A percentile compares a stretch with the other conserved stretches of the same genome.
These are phyloP conservation scores for Arenaria interpres DNA, from an alignment of 2,113 vertebrate genomes.

Conservation along the genomic window DNA sequence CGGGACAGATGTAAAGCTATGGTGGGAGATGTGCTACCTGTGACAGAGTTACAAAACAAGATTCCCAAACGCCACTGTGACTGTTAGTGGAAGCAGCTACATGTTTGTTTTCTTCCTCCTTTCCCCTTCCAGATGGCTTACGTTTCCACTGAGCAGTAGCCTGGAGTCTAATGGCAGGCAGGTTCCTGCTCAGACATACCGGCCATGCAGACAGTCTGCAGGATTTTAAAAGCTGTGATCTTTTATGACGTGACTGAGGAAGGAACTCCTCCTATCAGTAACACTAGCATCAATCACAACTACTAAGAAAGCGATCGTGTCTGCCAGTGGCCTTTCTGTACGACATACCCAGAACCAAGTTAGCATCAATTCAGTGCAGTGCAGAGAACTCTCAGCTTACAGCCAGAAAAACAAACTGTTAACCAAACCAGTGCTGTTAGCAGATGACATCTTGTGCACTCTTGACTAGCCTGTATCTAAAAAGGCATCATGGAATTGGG, in stretches of 20 bases:
- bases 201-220: not conserved
- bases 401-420: not conserved
- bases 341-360: too few species aligned
- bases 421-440: not conserved
- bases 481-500: not conserved
- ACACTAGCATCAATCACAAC: not conserved
- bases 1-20: not conserved
- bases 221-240: not conserved
- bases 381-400: not conserved
- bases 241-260: not conserved
- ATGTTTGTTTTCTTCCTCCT: not conserved
- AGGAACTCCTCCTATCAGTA: not conserved
- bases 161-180: not conserved
- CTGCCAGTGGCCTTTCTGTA: not conserved
- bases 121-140: not conserved
- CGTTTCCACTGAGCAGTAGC: not conserved
- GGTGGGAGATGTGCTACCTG: not conserved
- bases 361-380: not conserved
- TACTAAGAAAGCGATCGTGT: accelerated
- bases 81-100: not conserved
- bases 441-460: not conserved
- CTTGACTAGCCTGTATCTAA: not conserved
- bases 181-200: not conserved
- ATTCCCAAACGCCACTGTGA: not conserved
- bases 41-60: not conserved